Evolutionary conservation across 2,113 vertebrate species (phyloP), one percentile per base, ranked within the genome.

Genomic region (Chunga burmeisteri): DNA sequence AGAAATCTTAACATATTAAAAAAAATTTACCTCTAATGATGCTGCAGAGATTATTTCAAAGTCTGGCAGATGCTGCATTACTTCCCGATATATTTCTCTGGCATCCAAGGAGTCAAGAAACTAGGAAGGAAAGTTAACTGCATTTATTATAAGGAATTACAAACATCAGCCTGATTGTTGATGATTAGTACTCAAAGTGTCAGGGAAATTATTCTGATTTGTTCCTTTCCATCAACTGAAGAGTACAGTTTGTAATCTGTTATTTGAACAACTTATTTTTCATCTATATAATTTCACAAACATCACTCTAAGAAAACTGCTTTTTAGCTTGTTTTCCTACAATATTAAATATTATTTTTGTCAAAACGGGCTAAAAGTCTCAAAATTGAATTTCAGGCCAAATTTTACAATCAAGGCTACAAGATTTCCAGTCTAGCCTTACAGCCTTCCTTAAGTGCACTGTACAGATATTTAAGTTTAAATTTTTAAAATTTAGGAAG

Each of bases 71-170:
- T 98, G 98, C 61, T 98, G 89, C 92, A 99, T 98, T 95, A 99
- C 98, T 97, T 99, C 98, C 70, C 84, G 96, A 97, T 99, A 99
- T 94, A 99, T 99, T 97, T 99, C 99, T 98, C 96, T 99, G 74
- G 98, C 98, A 97, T 99, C 99, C 97, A 99, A 97, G 83, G 98
- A 99, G n/a, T 97, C 98, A 79, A 99, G 95, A 97, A 99, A 99
- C 99, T 99, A 97, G 34, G 90, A 98, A 96, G 77, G 36, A 52
- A 97, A 67, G 80, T 71, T 90, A 91, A 46, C 32, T 50, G 9
- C 73, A 14, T 74, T 95, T 75, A 84, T 68, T 92, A 62, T 14
- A 86, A 49, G 32, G 44, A 85, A 95, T 62, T 91, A 55, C 16
- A 86, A 90, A 80, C 19, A 70, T 80, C 66, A 82, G 36, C 16